These are phyloP conservation scores for Tyto alba DNA, from an alignment of 2,113 vertebrate species.

Conservation along the genomic window DNA sequence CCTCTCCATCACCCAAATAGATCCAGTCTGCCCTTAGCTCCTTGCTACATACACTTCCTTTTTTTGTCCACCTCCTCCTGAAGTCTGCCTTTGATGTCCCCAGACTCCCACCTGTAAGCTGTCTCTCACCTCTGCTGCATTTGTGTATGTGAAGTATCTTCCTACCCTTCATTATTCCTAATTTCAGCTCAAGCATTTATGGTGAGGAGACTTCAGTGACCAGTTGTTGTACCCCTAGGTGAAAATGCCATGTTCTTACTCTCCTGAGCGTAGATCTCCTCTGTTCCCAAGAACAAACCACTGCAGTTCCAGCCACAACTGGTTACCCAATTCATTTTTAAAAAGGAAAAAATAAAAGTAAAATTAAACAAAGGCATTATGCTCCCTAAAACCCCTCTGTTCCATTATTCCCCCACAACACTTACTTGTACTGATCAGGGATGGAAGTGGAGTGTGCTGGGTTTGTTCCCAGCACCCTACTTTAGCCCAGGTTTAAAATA, in stretches of 20 bases:
- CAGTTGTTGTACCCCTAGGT: background rate
- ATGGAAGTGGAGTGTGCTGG: background rate
- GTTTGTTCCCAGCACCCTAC: background rate
- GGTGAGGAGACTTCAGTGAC: background rate
- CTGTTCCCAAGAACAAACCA: background rate
- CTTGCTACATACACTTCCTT: background rate
- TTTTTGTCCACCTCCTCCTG: background rate
- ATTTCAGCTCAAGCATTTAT: background rate
- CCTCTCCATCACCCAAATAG: background rate
- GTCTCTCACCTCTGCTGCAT: background rate
- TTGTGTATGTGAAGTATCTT: background rate
- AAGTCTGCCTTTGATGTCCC: background rate
- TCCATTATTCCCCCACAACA: background rate
- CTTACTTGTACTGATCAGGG: background rate
- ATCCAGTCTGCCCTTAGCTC: background rate
- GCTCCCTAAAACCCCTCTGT: background rate
- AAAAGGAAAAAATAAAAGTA: background rate
- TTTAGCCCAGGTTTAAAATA: background rate
- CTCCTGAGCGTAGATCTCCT: background rate
- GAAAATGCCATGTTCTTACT: background rate
- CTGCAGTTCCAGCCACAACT: background rate
- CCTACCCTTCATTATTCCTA: background rate
- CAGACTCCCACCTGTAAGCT: background rate
- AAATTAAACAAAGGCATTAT: background rate
- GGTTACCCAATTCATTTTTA: background rate